Base-by-base conservation (phyloP, 2,797 vertebrate genomes). In the Sebastes steindachneri region DNA sequence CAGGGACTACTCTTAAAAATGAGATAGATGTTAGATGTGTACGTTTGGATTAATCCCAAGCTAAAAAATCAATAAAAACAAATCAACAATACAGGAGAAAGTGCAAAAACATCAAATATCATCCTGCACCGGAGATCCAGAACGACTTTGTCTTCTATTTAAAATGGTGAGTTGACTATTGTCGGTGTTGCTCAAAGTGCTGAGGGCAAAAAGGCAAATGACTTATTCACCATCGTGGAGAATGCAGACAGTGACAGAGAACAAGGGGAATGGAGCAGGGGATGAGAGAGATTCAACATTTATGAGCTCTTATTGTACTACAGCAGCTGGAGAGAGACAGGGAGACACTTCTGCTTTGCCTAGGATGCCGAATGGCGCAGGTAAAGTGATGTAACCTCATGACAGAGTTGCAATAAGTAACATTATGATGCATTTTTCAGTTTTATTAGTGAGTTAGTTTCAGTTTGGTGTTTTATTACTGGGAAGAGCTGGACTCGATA, bases 271-370 rank as follows among this genome's bases (percentile, higher is more conserved):
- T 3, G 3, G 86, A 86, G 75, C 79, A 77, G 65, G 15, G 69
- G 26, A 59, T 53, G 31, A 53, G 60, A 73, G 60, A 33, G 19
- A 85, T 89, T 69, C 82, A 84, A 83, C 73, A 83, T 89, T 85
- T 80, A 86, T 86, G 21, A 65, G 63, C 41, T 70, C 53, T 58
- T 64, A 62, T 77, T 89, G 68, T 86, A 65, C 54, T 65, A 79
- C 58, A 79, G 82, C 73, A 70, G 80, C 55, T 69, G 41, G 3
- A 60, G 66, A 78, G 26, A 83, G 65, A 66, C 66, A 10, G 53
- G 23, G 57, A 77, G 21, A 67, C 51, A 28, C 14, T 45, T 78
- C 73, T 37, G 54, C 65, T 81, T 64, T 33, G 35, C 58, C 21
- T 9, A 25, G 51, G 64, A 64, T 35, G 69, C 63, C 33, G 55